Percentiles rank a stretch among this genome's conserved stretches.
Conservation (phyloP, 2,113 vertebrate species). For the Eulacestoma nigropectus region DNA sequence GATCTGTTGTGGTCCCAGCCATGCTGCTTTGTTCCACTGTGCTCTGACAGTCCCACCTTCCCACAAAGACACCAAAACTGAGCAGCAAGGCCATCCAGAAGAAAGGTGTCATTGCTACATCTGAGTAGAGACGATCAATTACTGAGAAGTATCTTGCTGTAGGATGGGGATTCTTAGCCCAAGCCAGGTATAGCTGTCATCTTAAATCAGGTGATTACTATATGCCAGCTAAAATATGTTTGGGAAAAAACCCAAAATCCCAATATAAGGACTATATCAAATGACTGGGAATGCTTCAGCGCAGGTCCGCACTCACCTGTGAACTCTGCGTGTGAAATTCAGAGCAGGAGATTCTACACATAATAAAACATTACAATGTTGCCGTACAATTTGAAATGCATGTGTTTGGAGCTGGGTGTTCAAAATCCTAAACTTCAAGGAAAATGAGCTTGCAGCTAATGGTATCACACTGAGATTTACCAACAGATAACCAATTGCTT, state of each 20-base stretch:
- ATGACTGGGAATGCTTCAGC: neutral
- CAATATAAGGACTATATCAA: neutral
- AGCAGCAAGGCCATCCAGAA: neutral
- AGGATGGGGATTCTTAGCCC: neutral
- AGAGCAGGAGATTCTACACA: neutral
- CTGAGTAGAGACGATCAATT: neutral
- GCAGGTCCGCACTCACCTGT: neutral
- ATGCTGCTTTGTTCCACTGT: rapidly evolving
- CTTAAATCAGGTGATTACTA: neutral
- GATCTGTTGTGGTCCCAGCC: neutral
- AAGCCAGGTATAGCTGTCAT: neutral
- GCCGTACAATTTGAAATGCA: neutral
- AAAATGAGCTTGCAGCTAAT: neutral
- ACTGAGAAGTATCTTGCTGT: neutral
- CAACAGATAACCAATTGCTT: neutral
- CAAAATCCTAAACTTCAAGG: neutral
- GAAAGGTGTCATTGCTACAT: neutral
- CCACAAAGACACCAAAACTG: neutral
- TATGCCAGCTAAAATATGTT: neutral
- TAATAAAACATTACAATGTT: neutral
- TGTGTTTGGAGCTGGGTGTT: neutral
- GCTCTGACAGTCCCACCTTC: neutral
- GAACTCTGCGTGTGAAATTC: neutral
- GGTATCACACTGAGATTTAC: neutral
- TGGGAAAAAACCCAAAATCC: rapidly evolving